Evolutionary conservation across 2,888 invertebrate genomes (phyloP).

Genomic region (Himalopsyche anomala): DNA sequence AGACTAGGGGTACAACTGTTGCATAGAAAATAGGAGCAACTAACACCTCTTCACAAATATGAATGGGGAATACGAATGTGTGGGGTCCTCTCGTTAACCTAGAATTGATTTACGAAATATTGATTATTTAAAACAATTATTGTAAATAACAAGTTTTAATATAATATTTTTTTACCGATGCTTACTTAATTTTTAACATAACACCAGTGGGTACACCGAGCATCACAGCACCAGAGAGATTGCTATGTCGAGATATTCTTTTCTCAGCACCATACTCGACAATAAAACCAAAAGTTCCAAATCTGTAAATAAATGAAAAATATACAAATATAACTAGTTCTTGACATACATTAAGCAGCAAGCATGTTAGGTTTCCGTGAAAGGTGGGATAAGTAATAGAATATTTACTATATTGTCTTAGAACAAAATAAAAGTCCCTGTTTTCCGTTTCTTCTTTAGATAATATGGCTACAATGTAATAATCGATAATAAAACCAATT

Average conservation of each 20-base stretch:
- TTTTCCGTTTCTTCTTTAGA: no score
- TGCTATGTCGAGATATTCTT: constrained; percentile 93
- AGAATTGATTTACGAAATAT: constrained; percentile 46
- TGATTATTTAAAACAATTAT: not conserved
- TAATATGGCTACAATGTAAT: no score
- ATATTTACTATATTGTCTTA: no score
- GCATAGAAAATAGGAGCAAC: constrained; percentile 96
- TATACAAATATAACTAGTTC: no score
- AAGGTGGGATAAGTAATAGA: no score
- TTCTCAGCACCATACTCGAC: constrained; percentile 96
- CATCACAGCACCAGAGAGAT: constrained; percentile 89
- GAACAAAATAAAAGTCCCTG: no score
- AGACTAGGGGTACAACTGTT: constrained; percentile 89
- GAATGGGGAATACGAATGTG: constrained; percentile 91
- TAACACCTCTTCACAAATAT: constrained; percentile 92
- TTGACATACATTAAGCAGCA: no score
- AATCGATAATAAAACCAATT: no score
- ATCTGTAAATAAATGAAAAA: constrained; percentile 74
- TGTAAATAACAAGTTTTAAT: no score
- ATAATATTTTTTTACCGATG: constrained; percentile 44
- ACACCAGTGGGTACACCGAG: constrained; percentile 93
- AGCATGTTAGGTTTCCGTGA: no score
- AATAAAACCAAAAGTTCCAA: constrained; percentile 90
- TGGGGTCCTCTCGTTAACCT: constrained; percentile 92
- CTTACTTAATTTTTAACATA: constrained; percentile 89